Evolutionary conservation across 2,113 vertebrate species (phyloP).

Genomic region (Brienomyrus longianalis): DNA sequence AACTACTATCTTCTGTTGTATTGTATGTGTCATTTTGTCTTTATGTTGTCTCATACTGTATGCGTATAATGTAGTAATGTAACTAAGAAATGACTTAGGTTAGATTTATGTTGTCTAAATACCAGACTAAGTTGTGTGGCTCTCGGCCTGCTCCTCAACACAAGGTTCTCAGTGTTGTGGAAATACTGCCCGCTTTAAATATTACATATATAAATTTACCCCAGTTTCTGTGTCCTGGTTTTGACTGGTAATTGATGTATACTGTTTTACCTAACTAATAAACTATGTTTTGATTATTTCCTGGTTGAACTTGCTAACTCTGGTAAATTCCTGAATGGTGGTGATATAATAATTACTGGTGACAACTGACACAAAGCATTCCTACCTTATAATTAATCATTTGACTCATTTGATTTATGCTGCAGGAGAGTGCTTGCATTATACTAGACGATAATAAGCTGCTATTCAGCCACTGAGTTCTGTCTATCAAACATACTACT

Average conservation of each 20-base stretch:
- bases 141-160: constrained; percentile 23
- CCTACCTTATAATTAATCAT: not conserved
- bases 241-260: not conserved
- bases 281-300: not conserved
- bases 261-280: not conserved
- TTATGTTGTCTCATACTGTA: not conserved
- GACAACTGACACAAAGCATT: not conserved
- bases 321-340: not conserved
- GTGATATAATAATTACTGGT: not conserved
- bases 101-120: constrained; percentile 4
- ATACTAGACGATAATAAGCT: not conserved
- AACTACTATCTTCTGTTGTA: not conserved
- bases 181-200: constrained; percentile 17
- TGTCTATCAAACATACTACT: too few relatives aligned
- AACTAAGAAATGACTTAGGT: not conserved
- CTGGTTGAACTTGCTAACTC: not conserved
- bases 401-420: not conserved
- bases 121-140: constrained; percentile 29
- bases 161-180: constrained; percentile 38
- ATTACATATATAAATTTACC: constrained; percentile 16
- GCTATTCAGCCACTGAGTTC: not conserved
- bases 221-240: not conserved
- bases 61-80: not conserved
- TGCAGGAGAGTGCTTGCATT: not conserved
- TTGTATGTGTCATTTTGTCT: not conserved